Conservation (phyloP, 2,888 invertebrate species). For the Calameuta idolon region DNA sequence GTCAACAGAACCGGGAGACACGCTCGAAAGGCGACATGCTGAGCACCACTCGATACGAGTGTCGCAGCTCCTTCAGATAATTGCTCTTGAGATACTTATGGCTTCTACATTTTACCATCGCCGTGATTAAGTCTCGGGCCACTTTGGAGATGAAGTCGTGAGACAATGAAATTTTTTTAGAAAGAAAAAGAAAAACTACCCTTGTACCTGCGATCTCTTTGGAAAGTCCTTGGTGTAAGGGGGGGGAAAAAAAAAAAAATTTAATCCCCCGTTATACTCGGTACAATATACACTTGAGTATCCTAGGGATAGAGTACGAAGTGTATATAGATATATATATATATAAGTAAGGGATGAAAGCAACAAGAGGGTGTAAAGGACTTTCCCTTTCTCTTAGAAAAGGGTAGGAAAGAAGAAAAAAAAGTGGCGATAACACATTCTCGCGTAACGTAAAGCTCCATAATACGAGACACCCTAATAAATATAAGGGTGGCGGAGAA, state of each 20-base stretch:
- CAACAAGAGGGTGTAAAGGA: background rate
- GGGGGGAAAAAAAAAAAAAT: background rate
- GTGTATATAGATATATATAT: too few relatives aligned
- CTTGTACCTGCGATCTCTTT: background rate
- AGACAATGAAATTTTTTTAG: background rate
- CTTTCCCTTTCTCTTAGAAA: background rate
- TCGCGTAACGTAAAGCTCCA: background rate
- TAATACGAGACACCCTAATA: background rate
- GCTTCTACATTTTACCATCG: background rate
- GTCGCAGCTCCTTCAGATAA: background rate
- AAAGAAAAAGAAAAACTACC: background rate
- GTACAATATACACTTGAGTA: background rate
- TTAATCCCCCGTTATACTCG: background rate
- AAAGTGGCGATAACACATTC: background rate
- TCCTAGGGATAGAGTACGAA: background rate
- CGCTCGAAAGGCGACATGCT: background rate
- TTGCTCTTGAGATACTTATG: background rate
- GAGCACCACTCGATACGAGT: constrained; percentile 10
- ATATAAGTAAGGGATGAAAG: background rate
- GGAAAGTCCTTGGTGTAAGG: background rate
- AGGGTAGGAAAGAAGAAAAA: too few relatives aligned
- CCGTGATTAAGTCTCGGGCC: background rate
- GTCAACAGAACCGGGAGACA: background rate
- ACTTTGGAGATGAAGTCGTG: background rate
- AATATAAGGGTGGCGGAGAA: background rate